Evolutionary conservation across 2,888 invertebrate genomes (phyloP).

Genomic region (Synergus itoensis): DNA sequence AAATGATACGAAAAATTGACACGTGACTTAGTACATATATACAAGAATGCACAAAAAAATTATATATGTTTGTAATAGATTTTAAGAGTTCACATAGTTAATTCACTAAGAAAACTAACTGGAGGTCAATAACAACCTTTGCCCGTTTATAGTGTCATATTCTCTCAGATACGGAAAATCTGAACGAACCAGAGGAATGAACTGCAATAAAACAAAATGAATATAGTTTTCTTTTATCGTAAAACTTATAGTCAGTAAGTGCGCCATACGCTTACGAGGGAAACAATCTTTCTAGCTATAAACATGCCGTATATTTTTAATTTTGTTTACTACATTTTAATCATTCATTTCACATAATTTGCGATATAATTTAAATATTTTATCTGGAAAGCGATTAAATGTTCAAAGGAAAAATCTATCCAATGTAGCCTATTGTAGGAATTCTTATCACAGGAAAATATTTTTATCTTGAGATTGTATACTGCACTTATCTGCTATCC

Average conservation of each 20-base stretch:
- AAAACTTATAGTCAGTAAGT: not conserved
- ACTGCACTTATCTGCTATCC: not conserved
- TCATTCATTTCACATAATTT: not conserved
- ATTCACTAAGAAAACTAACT: not conserved
- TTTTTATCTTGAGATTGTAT: not conserved
- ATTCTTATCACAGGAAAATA: not conserved
- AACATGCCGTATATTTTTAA: not conserved
- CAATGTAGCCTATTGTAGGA: not conserved
- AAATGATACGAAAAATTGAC: too few species aligned
- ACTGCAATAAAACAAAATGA: slow-evolving; percentile 28
- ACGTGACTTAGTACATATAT: too few species aligned
- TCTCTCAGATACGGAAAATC: slow-evolving; percentile 29
- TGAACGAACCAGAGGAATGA: slow-evolving; percentile 29
- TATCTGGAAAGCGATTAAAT: not conserved
- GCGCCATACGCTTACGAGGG: not conserved
- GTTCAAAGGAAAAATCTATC: not conserved
- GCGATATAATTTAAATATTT: too few species aligned
- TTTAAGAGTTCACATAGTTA: too few species aligned
- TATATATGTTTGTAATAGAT: too few species aligned
- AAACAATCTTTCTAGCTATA: not conserved
- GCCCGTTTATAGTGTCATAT: slow-evolving; percentile 5
- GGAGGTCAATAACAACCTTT: slow-evolving; percentile 7
- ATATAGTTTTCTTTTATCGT: not conserved
- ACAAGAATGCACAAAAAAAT: too few species aligned
- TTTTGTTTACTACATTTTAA: not conserved